Evolutionary conservation across 2,113 vertebrate genomes (phyloP), one percentile per base, ranked within the genome.

Genomic region (Himantopus leucocephalus): DNA sequence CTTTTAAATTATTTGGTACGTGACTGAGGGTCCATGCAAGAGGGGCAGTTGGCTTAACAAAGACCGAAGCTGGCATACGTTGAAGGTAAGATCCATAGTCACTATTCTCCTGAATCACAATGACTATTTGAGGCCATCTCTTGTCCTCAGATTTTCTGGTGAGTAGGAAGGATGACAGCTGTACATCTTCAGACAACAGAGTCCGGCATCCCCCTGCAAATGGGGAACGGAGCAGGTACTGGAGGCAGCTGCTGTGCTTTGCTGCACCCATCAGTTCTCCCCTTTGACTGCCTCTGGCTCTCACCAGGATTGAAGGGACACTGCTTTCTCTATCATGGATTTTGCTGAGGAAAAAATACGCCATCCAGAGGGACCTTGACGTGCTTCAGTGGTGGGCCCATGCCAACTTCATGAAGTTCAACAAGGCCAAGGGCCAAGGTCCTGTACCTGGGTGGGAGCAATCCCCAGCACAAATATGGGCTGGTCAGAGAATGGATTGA

Each of bases 201-300:
- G 43, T 8, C 21, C 3, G 18, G 23, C 3, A 1, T 16, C 16
- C 12, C 16, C 13, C 43, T 48, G 30, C 58, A 8, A 34, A 35
- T 0, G 13, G 18, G 41, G 34, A 62, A 48, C 1, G 6, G n/a
- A 52, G 58, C 41, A 7, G 71, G 23, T 9, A 39, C 14, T 5
- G 10, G 53, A 8, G 32, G 39, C 9, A 13, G 47, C 59, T 50
- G 23, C 48, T 50, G 48, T 50, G 48, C 48, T 50, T 50, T 50
- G 48, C 48, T 34, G 4, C 34, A 3, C 35, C 12, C 50, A 1
- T 0, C 5, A 35, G 17, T 11, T 14, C 48, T n/a, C 4, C 7
- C n/a, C 22, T 5, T 7, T 9, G 58, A 7, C 52, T 17, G n/a
- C 43, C 43, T 2, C 35, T 4, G 39, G 13, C 58, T 58, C 39